phyloP scores from a whole-genome alignment of 2,113 vertebrate species.

The Telmatochromis sp. region DNA sequence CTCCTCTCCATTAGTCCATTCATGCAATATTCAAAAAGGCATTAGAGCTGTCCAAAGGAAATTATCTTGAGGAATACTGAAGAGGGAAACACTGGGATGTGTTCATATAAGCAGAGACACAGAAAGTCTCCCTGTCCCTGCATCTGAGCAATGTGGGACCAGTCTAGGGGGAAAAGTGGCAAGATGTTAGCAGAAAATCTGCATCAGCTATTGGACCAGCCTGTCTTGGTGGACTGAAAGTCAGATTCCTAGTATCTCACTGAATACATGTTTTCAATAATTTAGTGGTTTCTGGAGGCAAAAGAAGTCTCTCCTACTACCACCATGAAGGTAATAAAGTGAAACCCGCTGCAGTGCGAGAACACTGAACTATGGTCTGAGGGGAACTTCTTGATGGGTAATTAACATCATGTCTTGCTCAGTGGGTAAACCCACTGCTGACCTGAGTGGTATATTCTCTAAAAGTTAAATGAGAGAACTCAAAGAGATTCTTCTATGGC shows the following conservation, averaged over 20 bases:
- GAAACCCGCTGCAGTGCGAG: background rate
- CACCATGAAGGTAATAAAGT: background rate
- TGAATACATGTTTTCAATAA: conserved; percentile 16
- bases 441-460: background rate
- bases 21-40: conserved; percentile 12
- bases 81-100: background rate
- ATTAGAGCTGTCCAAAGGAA: background rate
- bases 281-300: background rate
- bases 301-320: background rate
- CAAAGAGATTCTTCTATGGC: background rate
- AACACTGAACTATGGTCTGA: background rate
- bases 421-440: background rate
- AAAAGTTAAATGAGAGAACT: background rate
- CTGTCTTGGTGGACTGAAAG: background rate
- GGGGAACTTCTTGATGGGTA: background rate
- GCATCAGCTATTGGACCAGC: background rate
- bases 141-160: background rate
- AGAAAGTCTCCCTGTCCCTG: background rate
- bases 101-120: background rate
- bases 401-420: background rate
- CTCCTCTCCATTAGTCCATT: background rate
- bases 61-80: background rate
- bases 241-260: background rate
- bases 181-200: background rate
- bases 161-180: background rate